phyloP scores from a whole-genome alignment of 1,140 invertebrate species.

The Drosophila ogumai region DNA sequence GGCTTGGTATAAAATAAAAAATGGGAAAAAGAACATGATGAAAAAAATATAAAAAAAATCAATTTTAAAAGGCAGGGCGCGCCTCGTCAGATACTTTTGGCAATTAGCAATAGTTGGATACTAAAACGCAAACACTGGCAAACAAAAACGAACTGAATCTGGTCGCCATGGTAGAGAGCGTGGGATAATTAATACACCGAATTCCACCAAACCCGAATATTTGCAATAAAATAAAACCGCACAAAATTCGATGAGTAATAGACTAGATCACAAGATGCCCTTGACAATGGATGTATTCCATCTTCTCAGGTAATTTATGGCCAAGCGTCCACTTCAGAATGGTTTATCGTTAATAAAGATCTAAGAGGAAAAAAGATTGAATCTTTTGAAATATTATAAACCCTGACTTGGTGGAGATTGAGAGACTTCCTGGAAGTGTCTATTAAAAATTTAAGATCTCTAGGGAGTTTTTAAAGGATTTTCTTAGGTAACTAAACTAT shows the following conservation, averaged over 20 bases:
- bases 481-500: background rate
- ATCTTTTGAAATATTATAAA: constrained; percentile 1
- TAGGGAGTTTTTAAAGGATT: background rate
- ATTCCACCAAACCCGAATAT: constrained; percentile 38
- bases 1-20: constrained; percentile 33
- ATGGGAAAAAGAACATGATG: constrained; percentile 26
- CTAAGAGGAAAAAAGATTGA: background rate
- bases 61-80: constrained; percentile 60
- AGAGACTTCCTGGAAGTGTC: constrained; percentile 1
- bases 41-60: constrained; percentile 34
- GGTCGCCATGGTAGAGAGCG: constrained; percentile 40
- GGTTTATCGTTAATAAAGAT: constrained; percentile 7
- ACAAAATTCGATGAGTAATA: constrained; percentile 34
- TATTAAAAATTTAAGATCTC: no score
- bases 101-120: constrained; percentile 60
- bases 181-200: constrained; percentile 51
- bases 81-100: constrained; percentile 51
- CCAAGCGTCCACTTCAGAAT: constrained; percentile 1
- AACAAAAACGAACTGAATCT: constrained; percentile 29
- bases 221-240: constrained; percentile 33
- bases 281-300: constrained; percentile 32
- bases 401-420: background rate
- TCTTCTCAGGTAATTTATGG: constrained; percentile 21
- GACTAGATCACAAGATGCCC: constrained; percentile 31
- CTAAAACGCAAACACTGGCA: constrained; percentile 42